These are phyloP conservation scores for Ruditapes philippinarum DNA, from an alignment of 1,140 invertebrate species.

Conservation along the genomic window DNA sequence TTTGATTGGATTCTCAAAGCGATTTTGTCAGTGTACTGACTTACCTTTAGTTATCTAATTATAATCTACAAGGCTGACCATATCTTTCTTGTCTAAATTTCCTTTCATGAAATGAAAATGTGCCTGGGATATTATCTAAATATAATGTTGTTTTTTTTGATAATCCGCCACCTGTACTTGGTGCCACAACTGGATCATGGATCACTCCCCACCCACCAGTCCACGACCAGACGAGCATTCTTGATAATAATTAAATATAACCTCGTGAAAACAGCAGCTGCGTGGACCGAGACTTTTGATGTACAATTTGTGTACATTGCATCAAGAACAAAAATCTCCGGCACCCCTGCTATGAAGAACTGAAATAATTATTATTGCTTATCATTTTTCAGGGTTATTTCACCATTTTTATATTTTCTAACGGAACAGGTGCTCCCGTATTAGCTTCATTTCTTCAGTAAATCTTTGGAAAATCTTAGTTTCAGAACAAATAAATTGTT, in stretches of 20 bases:
- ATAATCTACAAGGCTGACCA: slow-evolving; percentile 2
- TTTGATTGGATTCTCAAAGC: background rate
- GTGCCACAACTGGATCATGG: background rate
- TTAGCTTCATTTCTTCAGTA: slow-evolving; percentile 51
- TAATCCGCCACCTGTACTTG: background rate
- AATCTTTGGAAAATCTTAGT: background rate
- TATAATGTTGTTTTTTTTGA: background rate
- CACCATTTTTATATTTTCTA: slow-evolving; percentile 49
- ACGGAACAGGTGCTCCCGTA: slow-evolving; percentile 40
- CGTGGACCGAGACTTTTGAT: slow-evolving; percentile 30
- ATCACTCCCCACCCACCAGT: background rate
- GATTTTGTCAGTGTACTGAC: background rate
- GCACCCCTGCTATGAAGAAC: slow-evolving; percentile 17
- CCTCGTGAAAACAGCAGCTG: slow-evolving; percentile 41
- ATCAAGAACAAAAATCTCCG: slow-evolving; percentile 15
- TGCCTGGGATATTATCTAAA: background rate
- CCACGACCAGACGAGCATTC: background rate
- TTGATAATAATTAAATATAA: slow-evolving; percentile 29
- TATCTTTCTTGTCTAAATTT: background rate
- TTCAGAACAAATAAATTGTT: slow-evolving; percentile 66
- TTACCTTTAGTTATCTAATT: background rate
- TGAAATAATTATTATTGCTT: slow-evolving; percentile 59
- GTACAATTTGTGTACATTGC: slow-evolving; percentile 53
- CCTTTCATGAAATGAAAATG: background rate
- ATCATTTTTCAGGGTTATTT: slow-evolving; percentile 44